Percentiles rank a stretch among this genome's conserved stretches.
Evolutionary conservation across 2,797 vertebrate species (phyloP).

Genomic region (Cyprinodon diabolis): DNA sequence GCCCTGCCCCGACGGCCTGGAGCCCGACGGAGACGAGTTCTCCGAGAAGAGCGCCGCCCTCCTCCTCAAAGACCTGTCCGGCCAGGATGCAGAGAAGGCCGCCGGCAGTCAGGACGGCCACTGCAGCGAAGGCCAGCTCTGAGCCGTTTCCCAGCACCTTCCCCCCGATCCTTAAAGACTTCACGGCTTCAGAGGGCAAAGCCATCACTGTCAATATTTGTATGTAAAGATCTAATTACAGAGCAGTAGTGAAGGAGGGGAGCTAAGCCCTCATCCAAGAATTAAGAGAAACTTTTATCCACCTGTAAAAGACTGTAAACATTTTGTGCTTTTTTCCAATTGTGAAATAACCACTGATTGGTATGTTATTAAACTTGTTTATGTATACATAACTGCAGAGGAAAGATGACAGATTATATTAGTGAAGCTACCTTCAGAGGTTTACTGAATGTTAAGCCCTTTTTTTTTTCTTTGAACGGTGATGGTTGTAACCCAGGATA

Average conservation of each 20-base stretch:
- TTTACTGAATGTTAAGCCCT: constrained; percentile 95
- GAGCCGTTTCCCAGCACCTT: constrained; percentile 69
- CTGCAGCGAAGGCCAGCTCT: constrained; percentile 91
- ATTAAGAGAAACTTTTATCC: constrained; percentile 95
- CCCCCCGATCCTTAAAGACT: constrained; percentile 75
- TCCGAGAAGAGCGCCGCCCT: constrained; percentile 84
- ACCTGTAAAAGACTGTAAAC: constrained; percentile 99
- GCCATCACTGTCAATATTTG: constrained; percentile 99
- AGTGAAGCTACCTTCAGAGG: constrained; percentile 96
- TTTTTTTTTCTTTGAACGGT: constrained; percentile 85
- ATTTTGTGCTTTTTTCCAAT: constrained; percentile 94
- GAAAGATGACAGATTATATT: constrained; percentile 93
- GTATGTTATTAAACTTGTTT: constrained; percentile 96
- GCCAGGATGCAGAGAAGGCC: constrained; percentile 88
- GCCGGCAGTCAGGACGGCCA: constrained; percentile 89
- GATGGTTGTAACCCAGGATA: constrained; percentile 91
- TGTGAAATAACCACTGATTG: constrained; percentile 99
- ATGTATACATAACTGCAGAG: constrained; percentile 93
- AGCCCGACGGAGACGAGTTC: constrained; percentile 88
- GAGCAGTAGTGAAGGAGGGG: constrained; percentile 84
- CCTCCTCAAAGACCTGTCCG: constrained; percentile 83
- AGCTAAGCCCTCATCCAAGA: constrained; percentile 89
- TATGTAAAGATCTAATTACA: constrained; percentile 99
- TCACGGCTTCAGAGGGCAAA: constrained; percentile 90
- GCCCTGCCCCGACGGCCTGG: constrained; percentile 93